These are phyloP conservation scores for Odontothrips loti DNA, from an alignment of 2,888 invertebrate species.

Conservation along the genomic window DNA sequence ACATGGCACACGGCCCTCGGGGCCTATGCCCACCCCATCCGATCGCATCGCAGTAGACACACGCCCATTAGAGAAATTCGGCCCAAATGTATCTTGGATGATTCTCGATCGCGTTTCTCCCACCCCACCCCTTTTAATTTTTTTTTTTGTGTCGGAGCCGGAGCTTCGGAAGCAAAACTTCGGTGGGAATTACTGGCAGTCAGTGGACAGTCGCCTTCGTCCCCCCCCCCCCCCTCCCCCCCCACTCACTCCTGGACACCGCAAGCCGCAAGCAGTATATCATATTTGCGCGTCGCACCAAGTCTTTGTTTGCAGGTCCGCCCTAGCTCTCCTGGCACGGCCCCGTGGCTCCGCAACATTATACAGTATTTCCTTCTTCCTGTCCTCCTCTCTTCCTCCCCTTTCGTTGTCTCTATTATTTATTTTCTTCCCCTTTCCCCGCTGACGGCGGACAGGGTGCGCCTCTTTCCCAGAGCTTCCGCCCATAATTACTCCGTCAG, in stretches of 20 bases:
- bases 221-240: not conserved
- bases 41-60: not conserved
- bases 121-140: not conserved
- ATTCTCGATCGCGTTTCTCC: not conserved
- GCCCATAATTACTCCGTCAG: conserved; percentile 9
- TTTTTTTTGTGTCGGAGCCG: not conserved
- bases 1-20: not conserved
- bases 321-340: not conserved
- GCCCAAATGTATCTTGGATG: not conserved
- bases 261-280: conserved; percentile 5
- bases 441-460: too few species aligned
- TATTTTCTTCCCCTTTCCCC: not conserved
- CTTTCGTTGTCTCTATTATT: conserved; percentile 4
- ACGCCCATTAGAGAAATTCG: conserved; percentile 14
- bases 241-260: not conserved
- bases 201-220: not conserved
- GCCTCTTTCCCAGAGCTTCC: not conserved
- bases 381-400: not conserved
- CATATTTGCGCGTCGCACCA: conserved; percentile 12
- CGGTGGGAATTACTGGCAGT: too few species aligned
- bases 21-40: not conserved
- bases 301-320: conserved; percentile 20
- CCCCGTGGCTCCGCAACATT: conserved; percentile 3
- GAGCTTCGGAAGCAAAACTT: not conserved
- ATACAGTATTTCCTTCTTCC: conserved; percentile 25